phyloP scores from a whole-genome alignment of 2,113 vertebrate genomes.

The Corapipo altera region DNA sequence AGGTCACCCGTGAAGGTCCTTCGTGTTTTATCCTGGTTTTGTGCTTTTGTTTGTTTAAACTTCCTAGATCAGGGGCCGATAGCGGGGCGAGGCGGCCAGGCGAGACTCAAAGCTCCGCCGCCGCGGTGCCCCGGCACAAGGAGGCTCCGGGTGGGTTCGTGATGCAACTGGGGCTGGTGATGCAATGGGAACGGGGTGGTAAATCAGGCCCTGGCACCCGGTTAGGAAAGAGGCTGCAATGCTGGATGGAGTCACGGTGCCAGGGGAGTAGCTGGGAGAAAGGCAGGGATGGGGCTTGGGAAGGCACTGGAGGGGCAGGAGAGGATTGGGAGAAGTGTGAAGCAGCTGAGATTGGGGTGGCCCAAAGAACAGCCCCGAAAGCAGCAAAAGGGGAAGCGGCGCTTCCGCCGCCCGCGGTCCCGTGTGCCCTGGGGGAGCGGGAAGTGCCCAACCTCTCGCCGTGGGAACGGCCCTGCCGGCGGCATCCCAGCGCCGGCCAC shows the following conservation, averaged over 20 bases:
- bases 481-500: accelerated
- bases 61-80: neutral
- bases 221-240: accelerated
- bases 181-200: accelerated
- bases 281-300: neutral
- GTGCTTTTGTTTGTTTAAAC: constrained; percentile 1
- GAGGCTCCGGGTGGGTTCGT: neutral
- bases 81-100: neutral
- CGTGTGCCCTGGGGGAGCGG: neutral
- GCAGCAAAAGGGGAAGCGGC: neutral
- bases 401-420: neutral
- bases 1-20: neutral
- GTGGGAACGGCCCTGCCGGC: neutral
- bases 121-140: accelerated
- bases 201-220: accelerated
- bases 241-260: accelerated
- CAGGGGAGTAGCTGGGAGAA: accelerated
- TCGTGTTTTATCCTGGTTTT: constrained; percentile 22
- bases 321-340: accelerated
- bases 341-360: neutral
- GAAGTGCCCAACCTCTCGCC: neutral
- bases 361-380: accelerated
- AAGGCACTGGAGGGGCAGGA: neutral
- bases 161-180: accelerated
- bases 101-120: neutral